Percentiles rank a stretch among this genome's conserved stretches.
phyloP scores from a whole-genome alignment of 2,797 vertebrate species.

The Fistularia commersonii region DNA sequence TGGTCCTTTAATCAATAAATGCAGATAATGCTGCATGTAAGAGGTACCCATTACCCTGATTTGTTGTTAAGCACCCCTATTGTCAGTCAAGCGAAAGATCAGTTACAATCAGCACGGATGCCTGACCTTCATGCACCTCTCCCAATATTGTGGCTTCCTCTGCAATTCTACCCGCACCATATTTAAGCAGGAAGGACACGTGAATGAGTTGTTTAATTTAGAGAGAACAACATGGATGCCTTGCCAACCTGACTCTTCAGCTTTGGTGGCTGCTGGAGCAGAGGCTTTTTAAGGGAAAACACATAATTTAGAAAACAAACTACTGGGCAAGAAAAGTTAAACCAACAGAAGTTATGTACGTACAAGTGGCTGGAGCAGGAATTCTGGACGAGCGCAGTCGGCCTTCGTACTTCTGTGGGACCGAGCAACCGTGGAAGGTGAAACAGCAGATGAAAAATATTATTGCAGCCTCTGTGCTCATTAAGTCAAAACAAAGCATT shows the following conservation, averaged over 20 bases:
- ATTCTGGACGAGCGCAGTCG: slow-evolving; percentile 84
- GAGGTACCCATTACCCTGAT: neutral
- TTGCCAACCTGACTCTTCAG: slow-evolving; percentile 70
- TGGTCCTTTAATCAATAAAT: neutral
- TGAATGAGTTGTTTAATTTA: slow-evolving; percentile 4
- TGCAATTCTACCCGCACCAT: too few relatives aligned
- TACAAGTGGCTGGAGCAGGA: slow-evolving; percentile 82
- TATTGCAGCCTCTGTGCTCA: neutral
- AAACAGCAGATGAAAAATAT: slow-evolving; percentile 2
- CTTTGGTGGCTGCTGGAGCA: slow-evolving; percentile 23
- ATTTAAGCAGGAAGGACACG: neutral
- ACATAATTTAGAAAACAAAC: slow-evolving; percentile 25
- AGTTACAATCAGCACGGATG: neutral
- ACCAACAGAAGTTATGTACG: slow-evolving; percentile 32
- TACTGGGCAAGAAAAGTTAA: slow-evolving; percentile 1
- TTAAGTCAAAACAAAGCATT: neutral
- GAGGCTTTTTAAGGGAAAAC: slow-evolving; percentile 62
- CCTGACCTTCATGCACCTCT: neutral
- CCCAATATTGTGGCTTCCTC: neutral
- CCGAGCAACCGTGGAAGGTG: too few relatives aligned
- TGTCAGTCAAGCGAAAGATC: neutral
- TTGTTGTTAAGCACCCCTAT: neutral
- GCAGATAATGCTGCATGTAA: neutral
- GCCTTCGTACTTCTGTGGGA: slow-evolving; percentile 77
- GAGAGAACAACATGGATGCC: slow-evolving; percentile 34